Evolutionary conservation across 2,113 vertebrate genomes (phyloP).

Genomic region (Eidolon helvum): DNA sequence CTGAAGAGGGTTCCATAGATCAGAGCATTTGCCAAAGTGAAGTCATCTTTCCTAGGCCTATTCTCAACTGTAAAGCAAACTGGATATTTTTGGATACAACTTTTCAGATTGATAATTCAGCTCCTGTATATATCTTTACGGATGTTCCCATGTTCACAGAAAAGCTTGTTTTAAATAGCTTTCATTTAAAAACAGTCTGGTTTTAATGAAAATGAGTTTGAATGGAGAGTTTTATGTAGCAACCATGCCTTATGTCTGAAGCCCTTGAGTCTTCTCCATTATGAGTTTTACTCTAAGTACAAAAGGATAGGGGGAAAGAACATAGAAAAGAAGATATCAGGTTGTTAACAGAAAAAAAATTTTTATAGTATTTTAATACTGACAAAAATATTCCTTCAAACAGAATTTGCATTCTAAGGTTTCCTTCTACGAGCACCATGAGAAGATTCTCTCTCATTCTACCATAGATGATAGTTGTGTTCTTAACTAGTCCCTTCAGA

Average conservation of each 20-base stretch:
- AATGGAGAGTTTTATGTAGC: slow-evolving; percentile 8
- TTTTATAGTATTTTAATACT: background rate
- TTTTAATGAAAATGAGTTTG: slow-evolving; percentile 45
- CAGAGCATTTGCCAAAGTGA: background rate
- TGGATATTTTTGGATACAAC: background rate
- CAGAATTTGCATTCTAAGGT: background rate
- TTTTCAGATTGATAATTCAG: slow-evolving; percentile 13
- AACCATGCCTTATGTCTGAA: background rate
- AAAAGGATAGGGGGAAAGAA: background rate
- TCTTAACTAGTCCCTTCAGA: background rate
- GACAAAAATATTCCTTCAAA: slow-evolving; percentile 4
- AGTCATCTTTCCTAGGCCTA: slow-evolving; percentile 3
- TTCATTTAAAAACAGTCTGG: slow-evolving; percentile 10
- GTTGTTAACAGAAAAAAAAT: background rate
- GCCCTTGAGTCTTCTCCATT: background rate
- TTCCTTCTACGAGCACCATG: background rate
- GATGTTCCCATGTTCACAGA: slow-evolving; percentile 21
- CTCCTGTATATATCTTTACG: slow-evolving; percentile 35
- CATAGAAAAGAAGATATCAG: background rate
- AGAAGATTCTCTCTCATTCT: background rate
- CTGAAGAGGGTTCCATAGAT: background rate
- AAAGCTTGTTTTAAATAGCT: slow-evolving; percentile 32
- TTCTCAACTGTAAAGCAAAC: background rate
- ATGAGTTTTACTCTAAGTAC: background rate
- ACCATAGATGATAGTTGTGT: background rate